These are phyloP conservation scores for Leptopilina clavipes DNA, from an alignment of 1,140 invertebrate species.

Conservation along the genomic window DNA sequence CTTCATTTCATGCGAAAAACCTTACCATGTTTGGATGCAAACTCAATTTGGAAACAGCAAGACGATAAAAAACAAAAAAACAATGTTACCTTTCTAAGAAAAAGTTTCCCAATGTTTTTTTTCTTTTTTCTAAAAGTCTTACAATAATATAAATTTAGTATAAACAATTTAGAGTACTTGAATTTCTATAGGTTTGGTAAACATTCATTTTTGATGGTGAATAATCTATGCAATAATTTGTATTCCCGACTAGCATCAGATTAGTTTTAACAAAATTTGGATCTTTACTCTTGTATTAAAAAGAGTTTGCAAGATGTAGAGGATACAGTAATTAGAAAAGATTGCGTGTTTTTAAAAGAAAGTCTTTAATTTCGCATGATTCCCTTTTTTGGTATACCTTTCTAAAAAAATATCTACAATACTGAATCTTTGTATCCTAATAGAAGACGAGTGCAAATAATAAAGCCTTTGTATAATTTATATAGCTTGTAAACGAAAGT, in stretches of 20 bases:
- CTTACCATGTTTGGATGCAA: neutral
- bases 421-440: neutral
- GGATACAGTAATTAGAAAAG: no score
- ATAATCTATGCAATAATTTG: no score
- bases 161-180: no score
- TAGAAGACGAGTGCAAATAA: neutral
- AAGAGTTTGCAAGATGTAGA: no score
- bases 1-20: constrained; percentile 7
- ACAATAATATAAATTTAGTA: no score
- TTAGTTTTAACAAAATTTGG: no score
- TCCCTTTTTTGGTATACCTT: neutral
- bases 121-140: no score
- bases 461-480: neutral
- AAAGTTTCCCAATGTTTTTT: neutral
- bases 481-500: constrained; percentile 7
- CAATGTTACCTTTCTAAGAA: constrained; percentile 8
- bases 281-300: no score
- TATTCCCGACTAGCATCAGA: no score
- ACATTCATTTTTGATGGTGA: no score
- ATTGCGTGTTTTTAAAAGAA: no score
- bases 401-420: neutral
- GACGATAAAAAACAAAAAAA: neutral
- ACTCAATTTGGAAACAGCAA: constrained; percentile 1
- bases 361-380: neutral
- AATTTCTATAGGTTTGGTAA: no score